Percentiles rank a stretch among this genome's conserved stretches.
phyloP scores from a whole-genome alignment of 2,797 vertebrate genomes.

The Pteronotus mesoamericanus region DNA sequence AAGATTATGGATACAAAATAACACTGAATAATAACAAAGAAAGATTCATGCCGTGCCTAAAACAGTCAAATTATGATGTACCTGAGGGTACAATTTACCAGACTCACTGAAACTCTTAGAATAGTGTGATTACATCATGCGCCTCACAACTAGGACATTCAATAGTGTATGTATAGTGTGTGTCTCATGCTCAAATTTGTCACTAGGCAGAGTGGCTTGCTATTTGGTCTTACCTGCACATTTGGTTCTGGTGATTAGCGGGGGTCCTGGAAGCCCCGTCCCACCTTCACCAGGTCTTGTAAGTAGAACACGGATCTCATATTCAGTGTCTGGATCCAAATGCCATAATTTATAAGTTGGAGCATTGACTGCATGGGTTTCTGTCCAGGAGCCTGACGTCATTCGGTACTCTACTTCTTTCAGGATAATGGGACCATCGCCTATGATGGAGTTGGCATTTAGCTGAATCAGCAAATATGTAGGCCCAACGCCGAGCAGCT shows the following conservation, averaged over 20 bases:
- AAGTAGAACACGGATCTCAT: constrained; percentile 95
- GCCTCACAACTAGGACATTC: background rate
- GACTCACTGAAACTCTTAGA: background rate
- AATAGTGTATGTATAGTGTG: rapidly evolving
- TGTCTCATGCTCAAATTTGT: background rate
- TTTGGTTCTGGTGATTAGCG: constrained; percentile 96
- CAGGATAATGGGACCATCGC: constrained; percentile 96
- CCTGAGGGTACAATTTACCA: background rate
- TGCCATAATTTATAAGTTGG: constrained; percentile 98
- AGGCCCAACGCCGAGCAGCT: constrained; percentile 94
- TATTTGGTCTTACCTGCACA: constrained; percentile 90
- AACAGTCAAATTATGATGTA: background rate
- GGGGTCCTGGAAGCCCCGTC: constrained; percentile 93
- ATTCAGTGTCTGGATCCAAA: constrained; percentile 97
- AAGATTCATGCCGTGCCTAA: background rate
- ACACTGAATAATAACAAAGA: background rate
- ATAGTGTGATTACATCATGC: background rate
- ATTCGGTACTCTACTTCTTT: constrained; percentile 98
- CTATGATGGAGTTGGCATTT: constrained; percentile 98
- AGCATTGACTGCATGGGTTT: constrained; percentile 97
- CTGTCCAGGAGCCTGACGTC: constrained; percentile 96
- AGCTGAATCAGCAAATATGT: constrained; percentile 97
- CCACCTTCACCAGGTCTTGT: constrained; percentile 96
- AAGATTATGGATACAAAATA: background rate
- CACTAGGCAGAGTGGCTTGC: background rate